These are phyloP conservation scores for Margaritifera margaritifera DNA, from an alignment of 2,888 invertebrate species.

Conservation along the genomic window DNA sequence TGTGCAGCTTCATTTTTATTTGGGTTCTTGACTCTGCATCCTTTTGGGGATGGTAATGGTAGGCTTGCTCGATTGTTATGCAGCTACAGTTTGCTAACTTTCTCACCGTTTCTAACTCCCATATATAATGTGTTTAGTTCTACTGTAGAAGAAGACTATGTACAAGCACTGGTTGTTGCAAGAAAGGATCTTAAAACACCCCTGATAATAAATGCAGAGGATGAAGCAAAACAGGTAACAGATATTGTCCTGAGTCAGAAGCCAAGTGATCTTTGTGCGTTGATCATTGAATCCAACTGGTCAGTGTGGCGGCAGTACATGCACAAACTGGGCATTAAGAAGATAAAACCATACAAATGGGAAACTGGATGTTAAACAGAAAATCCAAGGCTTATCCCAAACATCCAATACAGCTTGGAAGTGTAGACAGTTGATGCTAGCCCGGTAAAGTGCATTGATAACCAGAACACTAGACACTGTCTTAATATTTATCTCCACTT, in stretches of 20 bases:
- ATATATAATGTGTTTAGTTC: constrained; percentile 20
- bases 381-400: neutral
- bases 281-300: constrained; percentile 15
- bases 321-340: neutral
- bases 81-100: constrained; percentile 8
- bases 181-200: neutral
- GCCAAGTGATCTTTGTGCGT: constrained; percentile 12
- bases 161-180: constrained; percentile 12
- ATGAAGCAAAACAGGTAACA: neutral
- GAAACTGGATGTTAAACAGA: neutral
- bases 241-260: constrained; percentile 3
- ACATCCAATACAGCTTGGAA: too few relatives aligned
- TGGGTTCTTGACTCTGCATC: too few relatives aligned
- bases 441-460: too few relatives aligned
- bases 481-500: too few relatives aligned
- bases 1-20: too few relatives aligned
- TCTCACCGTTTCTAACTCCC: constrained; percentile 19
- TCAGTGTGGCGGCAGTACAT: constrained; percentile 8
- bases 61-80: too few relatives aligned
- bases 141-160: constrained; percentile 10
- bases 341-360: constrained; percentile 3
- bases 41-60: too few relatives aligned
- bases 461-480: too few relatives aligned
- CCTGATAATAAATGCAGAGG: neutral
- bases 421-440: too few relatives aligned